A percentile compares a stretch with the other conserved stretches of the same genome.
These are phyloP conservation scores for Dolichopus griseipennis DNA, from an alignment of 2,888 invertebrate species.

Conservation along the genomic window DNA sequence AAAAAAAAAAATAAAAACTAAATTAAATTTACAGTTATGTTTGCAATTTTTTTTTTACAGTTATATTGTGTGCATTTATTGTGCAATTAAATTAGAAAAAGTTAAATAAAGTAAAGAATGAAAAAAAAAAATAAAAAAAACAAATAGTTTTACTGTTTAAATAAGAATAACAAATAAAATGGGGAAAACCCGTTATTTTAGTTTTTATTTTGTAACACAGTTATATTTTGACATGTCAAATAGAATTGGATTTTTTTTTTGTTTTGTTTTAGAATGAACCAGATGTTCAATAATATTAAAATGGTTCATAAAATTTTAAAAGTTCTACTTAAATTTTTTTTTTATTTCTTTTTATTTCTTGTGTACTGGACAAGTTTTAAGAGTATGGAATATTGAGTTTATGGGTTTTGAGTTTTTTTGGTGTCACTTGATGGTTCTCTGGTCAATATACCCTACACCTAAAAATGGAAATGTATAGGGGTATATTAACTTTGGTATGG, in stretches of 20 bases:
- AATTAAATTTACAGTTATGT: not conserved
- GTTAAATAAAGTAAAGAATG: too few relatives aligned
- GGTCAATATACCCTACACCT: too few relatives aligned
- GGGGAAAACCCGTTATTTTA: too few relatives aligned
- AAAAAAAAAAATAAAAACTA: not conserved
- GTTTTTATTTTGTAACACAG: not conserved
- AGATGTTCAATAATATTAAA: not conserved
- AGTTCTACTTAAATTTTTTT: not conserved
- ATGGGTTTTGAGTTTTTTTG: too few relatives aligned
- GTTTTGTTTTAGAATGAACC: not conserved
- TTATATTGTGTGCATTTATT: not conserved
- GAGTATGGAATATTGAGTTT: too few relatives aligned
- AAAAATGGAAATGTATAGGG: too few relatives aligned
- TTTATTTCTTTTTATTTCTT: not conserved
- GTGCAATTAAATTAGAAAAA: not conserved
- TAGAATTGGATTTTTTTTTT: not conserved
- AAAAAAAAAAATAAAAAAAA: too few relatives aligned
- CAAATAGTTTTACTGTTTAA: too few relatives aligned
- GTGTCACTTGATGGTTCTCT: too few relatives aligned
- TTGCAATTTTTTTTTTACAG: too few relatives aligned
- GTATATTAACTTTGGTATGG: too few relatives aligned
- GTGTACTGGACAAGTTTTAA: too few relatives aligned
- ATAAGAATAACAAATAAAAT: not conserved
- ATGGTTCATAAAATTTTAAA: conserved; percentile 4
- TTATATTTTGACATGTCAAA: not conserved